phyloP scores from a whole-genome alignment of 2,797 vertebrate species.

The Tympanoctomys barrerae region DNA sequence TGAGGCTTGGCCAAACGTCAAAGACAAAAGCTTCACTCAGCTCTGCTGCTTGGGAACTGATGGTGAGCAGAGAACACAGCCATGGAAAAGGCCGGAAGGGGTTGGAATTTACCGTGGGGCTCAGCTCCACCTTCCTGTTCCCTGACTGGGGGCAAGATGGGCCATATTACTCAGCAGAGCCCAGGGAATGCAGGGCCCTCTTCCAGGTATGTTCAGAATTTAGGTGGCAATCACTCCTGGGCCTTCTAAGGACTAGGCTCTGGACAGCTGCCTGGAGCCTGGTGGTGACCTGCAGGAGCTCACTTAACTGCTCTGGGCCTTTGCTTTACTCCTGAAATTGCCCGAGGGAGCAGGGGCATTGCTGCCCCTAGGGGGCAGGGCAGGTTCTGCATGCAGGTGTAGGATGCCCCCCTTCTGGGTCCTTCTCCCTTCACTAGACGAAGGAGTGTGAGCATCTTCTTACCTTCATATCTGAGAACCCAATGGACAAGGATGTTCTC shows the following conservation, averaged over 20 bases:
- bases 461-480: neutral
- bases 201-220: neutral
- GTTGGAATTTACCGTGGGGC: too few species aligned
- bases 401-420: accelerated
- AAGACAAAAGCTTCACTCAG: neutral
- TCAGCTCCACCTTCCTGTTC: neutral
- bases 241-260: neutral
- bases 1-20: neutral
- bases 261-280: neutral
- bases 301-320: neutral
- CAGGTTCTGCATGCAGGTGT: neutral
- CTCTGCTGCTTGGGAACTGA: neutral
- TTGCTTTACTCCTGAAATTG: neutral
- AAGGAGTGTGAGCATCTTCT: accelerated
- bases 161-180: neutral
- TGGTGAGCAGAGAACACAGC: neutral
- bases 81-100: too few species aligned
- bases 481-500: neutral
- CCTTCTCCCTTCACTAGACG: neutral
- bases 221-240: neutral
- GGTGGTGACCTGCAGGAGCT: neutral
- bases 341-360: neutral
- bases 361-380: accelerated
- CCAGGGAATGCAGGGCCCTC: neutral
- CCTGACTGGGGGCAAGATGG: neutral